Conservation (phyloP, 1,140 invertebrate genomes). For the Heliconius eleuchia region DNA sequence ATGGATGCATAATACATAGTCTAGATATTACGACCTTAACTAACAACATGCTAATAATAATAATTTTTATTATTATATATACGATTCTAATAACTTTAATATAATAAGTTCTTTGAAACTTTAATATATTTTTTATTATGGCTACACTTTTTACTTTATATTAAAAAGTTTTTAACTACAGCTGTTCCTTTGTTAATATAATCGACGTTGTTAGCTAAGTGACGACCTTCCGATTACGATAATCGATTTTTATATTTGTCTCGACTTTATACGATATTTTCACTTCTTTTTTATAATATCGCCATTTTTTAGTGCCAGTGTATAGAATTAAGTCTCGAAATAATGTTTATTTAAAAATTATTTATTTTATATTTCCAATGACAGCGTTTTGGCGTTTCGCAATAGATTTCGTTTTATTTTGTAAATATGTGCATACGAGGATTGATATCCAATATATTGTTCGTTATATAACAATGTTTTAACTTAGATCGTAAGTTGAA, state of each 20-base stretch:
- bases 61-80: not conserved
- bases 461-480: slow-evolving; percentile 54
- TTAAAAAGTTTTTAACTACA: not conserved
- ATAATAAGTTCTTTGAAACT: not conserved
- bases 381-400: slow-evolving; percentile 36
- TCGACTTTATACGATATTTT: slow-evolving; percentile 26
- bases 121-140: not conserved
- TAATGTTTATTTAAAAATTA: slow-evolving; percentile 56
- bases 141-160: not conserved
- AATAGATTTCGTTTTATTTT: slow-evolving; percentile 64
- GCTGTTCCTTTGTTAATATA: not conserved
- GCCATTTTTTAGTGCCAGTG: slow-evolving; percentile 58
- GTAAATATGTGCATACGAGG: slow-evolving; percentile 78
- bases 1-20: slow-evolving; percentile 51
- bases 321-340: slow-evolving; percentile 46
- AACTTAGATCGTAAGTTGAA: slow-evolving; percentile 53
- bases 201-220: slow-evolving; percentile 6
- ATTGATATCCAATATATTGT: slow-evolving; percentile 56
- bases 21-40: slow-evolving; percentile 12
- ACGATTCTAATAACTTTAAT: not conserved
- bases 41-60: slow-evolving; percentile 9
- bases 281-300: slow-evolving; percentile 37
- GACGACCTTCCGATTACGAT: slow-evolving; percentile 20
- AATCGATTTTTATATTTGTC: slow-evolving; percentile 27
- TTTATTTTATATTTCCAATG: slow-evolving; percentile 59